Evolutionary conservation across 2,113 vertebrate species (phyloP).

Genomic region (Trogon surrucura): DNA sequence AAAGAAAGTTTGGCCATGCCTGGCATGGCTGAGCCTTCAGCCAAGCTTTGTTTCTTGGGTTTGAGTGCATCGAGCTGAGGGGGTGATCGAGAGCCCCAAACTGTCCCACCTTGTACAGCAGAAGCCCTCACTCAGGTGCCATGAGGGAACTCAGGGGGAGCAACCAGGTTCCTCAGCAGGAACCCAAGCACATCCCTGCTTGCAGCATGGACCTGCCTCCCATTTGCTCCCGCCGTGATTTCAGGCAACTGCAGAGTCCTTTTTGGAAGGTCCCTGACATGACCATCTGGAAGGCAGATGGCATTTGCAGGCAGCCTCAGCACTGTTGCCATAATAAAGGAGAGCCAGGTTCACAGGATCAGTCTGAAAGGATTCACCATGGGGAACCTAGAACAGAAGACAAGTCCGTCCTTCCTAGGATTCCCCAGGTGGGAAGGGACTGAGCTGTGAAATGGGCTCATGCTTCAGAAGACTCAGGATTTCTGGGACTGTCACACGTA

Average conservation of each 20-base stretch:
- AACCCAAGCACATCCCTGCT: not conserved
- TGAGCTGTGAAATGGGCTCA: not conserved
- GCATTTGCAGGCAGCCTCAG: constrained; percentile 12
- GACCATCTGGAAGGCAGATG: constrained; percentile 28
- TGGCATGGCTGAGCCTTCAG: not conserved
- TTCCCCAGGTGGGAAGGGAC: not conserved
- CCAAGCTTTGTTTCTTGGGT: not conserved
- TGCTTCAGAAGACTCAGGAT: not conserved
- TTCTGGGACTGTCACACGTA: not conserved
- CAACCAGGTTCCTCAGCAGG: not conserved
- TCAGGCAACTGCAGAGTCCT: not conserved
- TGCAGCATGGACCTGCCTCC: not conserved
- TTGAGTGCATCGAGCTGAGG: not conserved
- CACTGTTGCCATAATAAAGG: not conserved
- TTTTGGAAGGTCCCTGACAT: constrained; percentile 28
- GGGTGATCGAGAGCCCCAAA: not conserved
- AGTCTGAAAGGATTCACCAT: not conserved
- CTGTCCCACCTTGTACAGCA: not conserved
- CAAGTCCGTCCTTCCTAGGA: not conserved
- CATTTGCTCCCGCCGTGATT: constrained; percentile 34
- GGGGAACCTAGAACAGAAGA: not conserved
- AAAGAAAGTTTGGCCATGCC: not conserved
- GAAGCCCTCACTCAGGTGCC: not conserved
- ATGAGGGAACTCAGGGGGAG: not conserved
- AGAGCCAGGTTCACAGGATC: not conserved